These are phyloP conservation scores for Dryobates pubescens DNA, from an alignment of 2,797 vertebrate species.

Conservation along the genomic window DNA sequence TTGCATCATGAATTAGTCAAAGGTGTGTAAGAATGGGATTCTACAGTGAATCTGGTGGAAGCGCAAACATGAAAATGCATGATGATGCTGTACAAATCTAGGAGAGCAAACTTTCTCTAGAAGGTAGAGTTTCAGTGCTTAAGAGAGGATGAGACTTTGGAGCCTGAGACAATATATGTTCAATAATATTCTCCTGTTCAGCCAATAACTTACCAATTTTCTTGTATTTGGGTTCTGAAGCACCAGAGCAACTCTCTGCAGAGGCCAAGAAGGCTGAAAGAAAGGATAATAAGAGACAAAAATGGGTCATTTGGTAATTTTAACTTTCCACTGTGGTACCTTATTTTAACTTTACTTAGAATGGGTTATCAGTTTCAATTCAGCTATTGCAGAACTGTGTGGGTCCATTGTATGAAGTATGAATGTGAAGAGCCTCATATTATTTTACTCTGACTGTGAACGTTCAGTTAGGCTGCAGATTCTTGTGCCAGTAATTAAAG, in stretches of 20 bases:
- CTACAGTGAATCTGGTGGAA: neutral
- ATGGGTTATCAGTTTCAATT: neutral
- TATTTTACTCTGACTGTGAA: neutral
- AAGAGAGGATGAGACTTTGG: neutral
- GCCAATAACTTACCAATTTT: slow-evolving; percentile 56
- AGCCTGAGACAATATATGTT: neutral
- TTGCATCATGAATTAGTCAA: neutral
- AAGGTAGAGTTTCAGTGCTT: neutral
- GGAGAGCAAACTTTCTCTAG: neutral
- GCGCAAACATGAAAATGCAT: neutral
- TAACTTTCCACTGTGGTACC: neutral
- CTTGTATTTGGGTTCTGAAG: slow-evolving; percentile 62
- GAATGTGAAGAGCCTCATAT: neutral
- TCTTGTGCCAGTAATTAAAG: neutral
- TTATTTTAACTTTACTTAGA: neutral
- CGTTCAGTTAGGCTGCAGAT: neutral
- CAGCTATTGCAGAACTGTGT: neutral
- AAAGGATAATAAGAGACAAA: neutral
- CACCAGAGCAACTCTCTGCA: slow-evolving; percentile 15
- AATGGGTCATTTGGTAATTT: neutral
- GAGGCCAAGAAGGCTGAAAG: slow-evolving; percentile 16
- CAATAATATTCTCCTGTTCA: neutral
- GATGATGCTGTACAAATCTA: neutral
- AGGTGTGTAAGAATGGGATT: neutral
- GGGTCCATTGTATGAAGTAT: neutral